Evolutionary conservation across 2,888 invertebrate species (phyloP).

Genomic region (Adelphocoris suturalis): DNA sequence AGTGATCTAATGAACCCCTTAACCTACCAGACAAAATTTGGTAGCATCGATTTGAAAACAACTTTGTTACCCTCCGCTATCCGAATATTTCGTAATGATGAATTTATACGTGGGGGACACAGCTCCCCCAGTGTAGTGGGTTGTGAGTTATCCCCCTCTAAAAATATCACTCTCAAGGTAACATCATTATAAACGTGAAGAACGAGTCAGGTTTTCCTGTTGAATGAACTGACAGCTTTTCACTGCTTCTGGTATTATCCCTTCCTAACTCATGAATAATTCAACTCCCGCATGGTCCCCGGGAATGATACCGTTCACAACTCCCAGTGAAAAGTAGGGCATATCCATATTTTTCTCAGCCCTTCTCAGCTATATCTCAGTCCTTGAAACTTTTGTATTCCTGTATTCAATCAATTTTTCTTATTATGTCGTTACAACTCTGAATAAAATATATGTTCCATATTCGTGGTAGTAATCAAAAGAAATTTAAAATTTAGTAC

Average conservation of each 20-base stretch:
- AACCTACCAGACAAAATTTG: too few relatives aligned
- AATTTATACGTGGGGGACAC: background rate
- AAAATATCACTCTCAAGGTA: background rate
- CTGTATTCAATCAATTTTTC: too few relatives aligned
- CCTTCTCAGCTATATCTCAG: background rate
- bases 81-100: background rate
- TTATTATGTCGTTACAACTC: too few relatives aligned
- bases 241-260: constrained; percentile 49
- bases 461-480: too few relatives aligned
- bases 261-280: constrained; percentile 49
- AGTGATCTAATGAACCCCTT: too few relatives aligned
- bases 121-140: background rate
- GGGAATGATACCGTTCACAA: constrained; percentile 45
- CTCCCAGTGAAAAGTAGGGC: constrained; percentile 26
- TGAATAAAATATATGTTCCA: too few relatives aligned
- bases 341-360: background rate
- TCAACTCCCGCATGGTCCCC: constrained; percentile 43
- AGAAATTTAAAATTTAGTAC: too few relatives aligned
- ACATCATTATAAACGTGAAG: constrained; percentile 41
- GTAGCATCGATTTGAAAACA: too few relatives aligned
- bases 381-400: too few relatives aligned
- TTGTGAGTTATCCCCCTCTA: background rate
- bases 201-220: constrained; percentile 47
- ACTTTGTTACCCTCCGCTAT: too few relatives aligned
- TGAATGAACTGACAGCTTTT: constrained; percentile 58